Conservation (phyloP, 2,888 invertebrate species). For the Operophtera brumata region DNA sequence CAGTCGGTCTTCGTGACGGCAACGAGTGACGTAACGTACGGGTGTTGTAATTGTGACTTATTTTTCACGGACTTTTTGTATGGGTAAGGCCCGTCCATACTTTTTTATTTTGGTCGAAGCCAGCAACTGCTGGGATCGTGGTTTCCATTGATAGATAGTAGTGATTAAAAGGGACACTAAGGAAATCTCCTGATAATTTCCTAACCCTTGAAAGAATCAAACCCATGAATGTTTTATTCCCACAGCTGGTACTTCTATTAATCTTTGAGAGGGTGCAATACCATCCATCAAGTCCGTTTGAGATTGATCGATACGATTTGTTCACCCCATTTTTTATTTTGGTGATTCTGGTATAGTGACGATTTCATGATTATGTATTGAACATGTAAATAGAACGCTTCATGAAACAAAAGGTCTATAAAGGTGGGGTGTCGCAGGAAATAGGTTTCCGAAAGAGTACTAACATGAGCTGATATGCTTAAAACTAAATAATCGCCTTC, state of each 20-base stretch:
- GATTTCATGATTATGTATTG: conserved; percentile 8
- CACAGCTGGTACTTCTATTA: conserved; percentile 9
- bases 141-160: background rate
- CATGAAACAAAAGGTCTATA: no score
- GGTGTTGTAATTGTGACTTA: no score
- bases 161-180: background rate
- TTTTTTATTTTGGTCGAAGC: no score
- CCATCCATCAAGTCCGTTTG: conserved; percentile 16
- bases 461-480: no score
- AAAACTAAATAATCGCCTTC: no score
- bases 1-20: no score
- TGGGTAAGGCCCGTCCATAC: no score
- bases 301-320: conserved; percentile 20
- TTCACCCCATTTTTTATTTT: conserved; percentile 16
- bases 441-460: no score
- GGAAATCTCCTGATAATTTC: background rate
- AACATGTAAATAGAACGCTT: background rate
- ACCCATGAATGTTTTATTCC: conserved; percentile 6
- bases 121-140: background rate
- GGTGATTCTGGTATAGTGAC: background rate
- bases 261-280: conserved; percentile 17
- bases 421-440: no score
- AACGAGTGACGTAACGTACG: no score
- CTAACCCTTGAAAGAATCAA: background rate
- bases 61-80: no score